phyloP scores from a whole-genome alignment of 2,797 vertebrate genomes.

The Alcedo atthis region DNA sequence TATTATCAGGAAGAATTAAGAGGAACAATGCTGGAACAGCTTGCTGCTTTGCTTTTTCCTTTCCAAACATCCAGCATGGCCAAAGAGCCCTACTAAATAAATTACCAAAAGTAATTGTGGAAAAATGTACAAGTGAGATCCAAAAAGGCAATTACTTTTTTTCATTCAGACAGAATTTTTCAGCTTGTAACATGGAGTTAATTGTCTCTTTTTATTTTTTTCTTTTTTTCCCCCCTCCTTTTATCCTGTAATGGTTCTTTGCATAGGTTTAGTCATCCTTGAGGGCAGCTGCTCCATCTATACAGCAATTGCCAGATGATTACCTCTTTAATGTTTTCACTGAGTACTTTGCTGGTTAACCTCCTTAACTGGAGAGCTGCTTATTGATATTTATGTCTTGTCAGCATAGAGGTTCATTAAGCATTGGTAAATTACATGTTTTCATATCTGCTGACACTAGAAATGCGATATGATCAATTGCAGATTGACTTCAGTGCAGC shows the following conservation, averaged over 20 bases:
- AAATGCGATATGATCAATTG: slow-evolving; percentile 42
- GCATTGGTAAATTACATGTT: slow-evolving; percentile 35
- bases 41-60: not conserved
- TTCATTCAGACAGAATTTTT: slow-evolving; percentile 9
- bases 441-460: slow-evolving; percentile 51
- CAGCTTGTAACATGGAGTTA: slow-evolving; percentile 5
- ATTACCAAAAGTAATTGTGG: not conserved
- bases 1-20: not conserved
- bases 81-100: not conserved
- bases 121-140: not conserved
- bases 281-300: slow-evolving; percentile 19
- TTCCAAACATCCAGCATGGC: not conserved
- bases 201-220: not conserved
- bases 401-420: slow-evolving; percentile 55
- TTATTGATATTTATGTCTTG: slow-evolving; percentile 64
- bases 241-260: not conserved
- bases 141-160: slow-evolving; percentile 22
- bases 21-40: not conserved
- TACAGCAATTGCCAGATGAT: slow-evolving; percentile 44
- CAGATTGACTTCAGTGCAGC: slow-evolving; percentile 30
- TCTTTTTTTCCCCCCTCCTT: not conserved
- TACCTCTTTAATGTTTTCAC: slow-evolving; percentile 37
- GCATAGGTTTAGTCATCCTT: slow-evolving; percentile 14
- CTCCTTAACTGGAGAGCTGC: slow-evolving; percentile 60
- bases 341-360: slow-evolving; percentile 50